phyloP scores from a whole-genome alignment of 2,797 vertebrate genomes.

The Hydrolagus colliei region DNA sequence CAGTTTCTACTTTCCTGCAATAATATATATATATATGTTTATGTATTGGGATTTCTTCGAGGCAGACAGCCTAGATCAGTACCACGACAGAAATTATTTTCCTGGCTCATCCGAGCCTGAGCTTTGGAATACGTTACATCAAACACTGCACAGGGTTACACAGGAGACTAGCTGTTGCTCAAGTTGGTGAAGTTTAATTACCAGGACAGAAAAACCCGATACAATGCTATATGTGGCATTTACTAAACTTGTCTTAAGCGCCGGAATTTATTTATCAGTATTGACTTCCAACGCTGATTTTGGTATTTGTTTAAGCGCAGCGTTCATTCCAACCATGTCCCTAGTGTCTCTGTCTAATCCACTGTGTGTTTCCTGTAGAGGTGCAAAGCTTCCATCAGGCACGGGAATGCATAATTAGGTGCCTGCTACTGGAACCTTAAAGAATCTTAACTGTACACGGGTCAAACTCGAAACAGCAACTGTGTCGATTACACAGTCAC shows the following conservation, averaged over 20 bases:
- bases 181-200: slow-evolving; percentile 27
- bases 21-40: neutral
- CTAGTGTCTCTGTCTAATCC: slow-evolving; percentile 18
- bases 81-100: neutral
- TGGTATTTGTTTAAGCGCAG: slow-evolving; percentile 18
- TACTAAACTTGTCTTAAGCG: slow-evolving; percentile 26
- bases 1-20: neutral
- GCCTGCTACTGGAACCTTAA: neutral
- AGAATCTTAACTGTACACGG: no score
- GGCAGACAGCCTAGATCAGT: neutral
- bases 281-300: slow-evolving; percentile 27
- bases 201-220: slow-evolving; percentile 32
- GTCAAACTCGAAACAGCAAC: neutral
- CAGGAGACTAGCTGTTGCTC: neutral
- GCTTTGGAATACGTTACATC: neutral
- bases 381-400: neutral
- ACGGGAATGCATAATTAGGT: neutral
- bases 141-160: neutral
- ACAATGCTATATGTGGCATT: slow-evolving; percentile 9
- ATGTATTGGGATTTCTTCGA: neutral
- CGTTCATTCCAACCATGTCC: slow-evolving; percentile 34
- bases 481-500: neutral
- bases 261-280: slow-evolving; percentile 35
- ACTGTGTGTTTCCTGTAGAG: neutral
- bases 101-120: neutral